Evolutionary conservation across 2,797 vertebrate genomes (phyloP).

Genomic region (Pipistrellus pipistrellus): DNA sequence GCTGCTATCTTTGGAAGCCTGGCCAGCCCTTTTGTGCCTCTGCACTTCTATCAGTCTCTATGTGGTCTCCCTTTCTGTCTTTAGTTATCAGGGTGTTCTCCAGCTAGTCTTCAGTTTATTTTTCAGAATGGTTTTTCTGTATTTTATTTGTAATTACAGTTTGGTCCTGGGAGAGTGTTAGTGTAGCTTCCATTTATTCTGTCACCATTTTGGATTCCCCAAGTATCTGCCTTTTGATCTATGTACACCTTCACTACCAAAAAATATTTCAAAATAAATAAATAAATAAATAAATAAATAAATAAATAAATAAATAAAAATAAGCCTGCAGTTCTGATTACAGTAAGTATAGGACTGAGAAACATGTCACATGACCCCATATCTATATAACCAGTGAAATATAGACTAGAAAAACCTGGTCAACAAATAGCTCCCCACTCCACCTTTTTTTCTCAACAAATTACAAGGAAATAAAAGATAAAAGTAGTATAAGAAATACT

Average conservation of each 20-base stretch:
- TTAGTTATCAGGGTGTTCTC: too few relatives aligned
- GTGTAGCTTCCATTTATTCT: too few relatives aligned
- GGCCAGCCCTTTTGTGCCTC: too few relatives aligned
- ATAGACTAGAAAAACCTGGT: background rate
- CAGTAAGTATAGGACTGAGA: background rate
- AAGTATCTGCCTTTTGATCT: background rate
- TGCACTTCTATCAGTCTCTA: too few relatives aligned
- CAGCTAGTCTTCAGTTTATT: too few relatives aligned
- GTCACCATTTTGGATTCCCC: too few relatives aligned
- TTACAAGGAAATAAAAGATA: background rate
- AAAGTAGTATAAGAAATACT: background rate
- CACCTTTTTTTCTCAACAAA: background rate
- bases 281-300: background rate
- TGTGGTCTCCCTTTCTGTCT: too few relatives aligned
- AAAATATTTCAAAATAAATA: background rate
- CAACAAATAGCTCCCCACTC: background rate
- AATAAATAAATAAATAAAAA: background rate
- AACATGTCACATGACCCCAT: background rate
- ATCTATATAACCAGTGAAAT: background rate
- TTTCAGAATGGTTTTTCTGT: too few relatives aligned
- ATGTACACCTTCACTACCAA: background rate
- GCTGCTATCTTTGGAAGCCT: too few relatives aligned
- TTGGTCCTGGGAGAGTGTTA: too few relatives aligned
- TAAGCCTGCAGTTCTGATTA: background rate
- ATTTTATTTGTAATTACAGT: too few relatives aligned